Evolutionary conservation across 2,888 invertebrate species (phyloP).

Genomic region (Apotomis betuletana): DNA sequence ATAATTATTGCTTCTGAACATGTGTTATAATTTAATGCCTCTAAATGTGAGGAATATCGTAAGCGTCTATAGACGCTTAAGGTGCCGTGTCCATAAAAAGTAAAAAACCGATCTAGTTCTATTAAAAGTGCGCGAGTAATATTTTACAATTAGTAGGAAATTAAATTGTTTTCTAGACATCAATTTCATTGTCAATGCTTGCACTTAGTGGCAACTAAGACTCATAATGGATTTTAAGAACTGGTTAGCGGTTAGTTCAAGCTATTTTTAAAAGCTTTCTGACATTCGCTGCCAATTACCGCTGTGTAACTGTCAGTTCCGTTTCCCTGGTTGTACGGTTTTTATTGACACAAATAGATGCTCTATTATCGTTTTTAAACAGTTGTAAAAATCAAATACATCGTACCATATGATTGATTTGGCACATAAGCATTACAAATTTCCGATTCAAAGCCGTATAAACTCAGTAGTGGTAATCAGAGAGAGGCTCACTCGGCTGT

Average conservation of each 20-base stretch:
- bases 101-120: conserved; percentile 40
- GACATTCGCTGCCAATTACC: conserved; percentile 69
- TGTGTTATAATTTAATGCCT: conserved; percentile 62
- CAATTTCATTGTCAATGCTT: conserved; percentile 40
- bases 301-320: conserved; percentile 45
- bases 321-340: conserved; percentile 11
- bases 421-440: not conserved
- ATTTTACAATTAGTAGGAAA: conserved; percentile 36
- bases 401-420: too few relatives aligned
- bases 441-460: not conserved
- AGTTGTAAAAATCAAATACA: not conserved
- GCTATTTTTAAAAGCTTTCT: conserved; percentile 77
- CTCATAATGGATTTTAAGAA: conserved; percentile 69
- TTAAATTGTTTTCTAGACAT: conserved; percentile 37
- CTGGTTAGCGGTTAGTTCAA: conserved; percentile 49
- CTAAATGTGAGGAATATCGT: conserved; percentile 55
- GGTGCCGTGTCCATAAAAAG: conserved; percentile 41
- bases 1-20: conserved; percentile 65
- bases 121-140: conserved; percentile 26
- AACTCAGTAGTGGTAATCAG: not conserved
- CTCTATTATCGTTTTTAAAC: not conserved
- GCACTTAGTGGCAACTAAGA: conserved; percentile 46
- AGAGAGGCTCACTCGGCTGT: conserved; percentile 2
- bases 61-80: too few relatives aligned
- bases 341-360: not conserved